Conservation (phyloP, 2,888 invertebrate genomes). For the Aporophyla lueneburgensis region DNA sequence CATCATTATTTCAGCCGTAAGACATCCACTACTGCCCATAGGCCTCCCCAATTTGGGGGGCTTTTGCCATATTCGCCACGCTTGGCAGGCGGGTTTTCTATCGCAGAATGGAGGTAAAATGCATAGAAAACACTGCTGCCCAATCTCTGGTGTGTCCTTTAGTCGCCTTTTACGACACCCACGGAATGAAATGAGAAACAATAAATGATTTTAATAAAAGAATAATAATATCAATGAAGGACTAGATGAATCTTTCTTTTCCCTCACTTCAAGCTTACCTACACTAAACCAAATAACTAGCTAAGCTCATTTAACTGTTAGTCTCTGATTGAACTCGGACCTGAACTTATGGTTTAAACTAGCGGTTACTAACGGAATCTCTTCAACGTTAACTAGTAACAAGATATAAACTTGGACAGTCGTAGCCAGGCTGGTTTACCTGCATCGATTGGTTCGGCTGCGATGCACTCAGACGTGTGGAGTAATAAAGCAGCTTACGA, state of each 20-base stretch:
- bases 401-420: conserved; percentile 38
- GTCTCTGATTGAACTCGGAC: background rate
- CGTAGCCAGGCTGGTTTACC: conserved; percentile 13
- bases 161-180: too few relatives aligned
- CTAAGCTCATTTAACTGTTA: conserved; percentile 4
- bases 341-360: conserved; percentile 23
- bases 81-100: too few relatives aligned
- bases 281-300: background rate
- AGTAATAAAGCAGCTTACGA: background rate
- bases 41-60: too few relatives aligned
- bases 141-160: too few relatives aligned
- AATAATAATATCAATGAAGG: background rate
- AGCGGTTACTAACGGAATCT: conserved; percentile 23
- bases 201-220: background rate
- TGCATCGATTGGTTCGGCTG: conserved; percentile 2
- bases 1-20: too few relatives aligned
- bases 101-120: too few relatives aligned
- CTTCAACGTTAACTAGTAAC: conserved; percentile 37
- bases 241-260: background rate
- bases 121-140: too few relatives aligned
- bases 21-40: too few relatives aligned
- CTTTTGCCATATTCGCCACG: too few relatives aligned
- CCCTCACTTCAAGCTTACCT: background rate
- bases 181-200: too few relatives aligned
- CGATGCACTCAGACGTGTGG: background rate